Evolutionary conservation across 2,888 invertebrate genomes (phyloP).

Genomic region (Watsonalla binaria): DNA sequence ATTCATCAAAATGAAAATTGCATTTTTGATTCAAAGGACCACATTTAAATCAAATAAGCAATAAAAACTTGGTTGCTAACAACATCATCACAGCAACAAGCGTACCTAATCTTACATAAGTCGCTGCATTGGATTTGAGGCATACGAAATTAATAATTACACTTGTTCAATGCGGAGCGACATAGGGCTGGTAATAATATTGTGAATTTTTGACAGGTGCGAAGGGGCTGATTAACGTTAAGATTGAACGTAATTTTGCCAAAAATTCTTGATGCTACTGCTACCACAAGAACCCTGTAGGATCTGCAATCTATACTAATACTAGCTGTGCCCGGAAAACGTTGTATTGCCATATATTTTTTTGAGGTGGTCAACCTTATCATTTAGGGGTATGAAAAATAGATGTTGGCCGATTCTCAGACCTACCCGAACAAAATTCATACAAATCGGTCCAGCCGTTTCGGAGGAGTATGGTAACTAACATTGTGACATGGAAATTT

Average conservation of each 20-base stretch:
- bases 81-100: conserved; percentile 64
- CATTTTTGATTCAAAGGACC: conserved; percentile 43
- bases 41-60: conserved; percentile 54
- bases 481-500: too few relatives aligned
- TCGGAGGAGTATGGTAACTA: too few relatives aligned
- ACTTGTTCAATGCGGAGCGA: conserved; percentile 39
- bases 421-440: too few relatives aligned
- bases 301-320: too few relatives aligned
- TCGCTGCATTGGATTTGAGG: conserved; percentile 62
- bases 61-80: conserved; percentile 60
- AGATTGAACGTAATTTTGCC: background rate
- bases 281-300: too few relatives aligned
- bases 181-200: conserved; percentile 24
- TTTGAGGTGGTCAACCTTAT: too few relatives aligned
- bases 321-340: too few relatives aligned
- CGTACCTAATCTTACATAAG: conserved; percentile 62
- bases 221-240: conserved; percentile 6
- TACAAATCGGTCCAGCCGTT: too few relatives aligned
- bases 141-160: conserved; percentile 74
- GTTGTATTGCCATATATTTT: too few relatives aligned
- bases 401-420: too few relatives aligned
- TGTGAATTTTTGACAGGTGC: conserved; percentile 45
- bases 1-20: conserved; percentile 36
- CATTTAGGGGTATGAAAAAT: too few relatives aligned
- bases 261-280: too few relatives aligned